Base-by-base conservation (phyloP, 2,888 invertebrate species). In the Lasioglossum lativentre region DNA sequence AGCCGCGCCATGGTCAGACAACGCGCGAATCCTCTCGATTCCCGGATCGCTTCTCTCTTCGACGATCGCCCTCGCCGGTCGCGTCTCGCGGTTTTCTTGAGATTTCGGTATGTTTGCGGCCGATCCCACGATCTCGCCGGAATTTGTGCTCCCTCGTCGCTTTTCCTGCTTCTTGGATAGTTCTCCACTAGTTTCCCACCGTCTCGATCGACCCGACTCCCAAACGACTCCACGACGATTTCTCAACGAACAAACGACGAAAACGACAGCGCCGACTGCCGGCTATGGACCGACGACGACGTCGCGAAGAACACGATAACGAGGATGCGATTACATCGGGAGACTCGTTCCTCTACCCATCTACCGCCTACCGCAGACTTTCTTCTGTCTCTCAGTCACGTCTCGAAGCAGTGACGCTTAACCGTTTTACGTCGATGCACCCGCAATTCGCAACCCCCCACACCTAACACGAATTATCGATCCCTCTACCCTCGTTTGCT, bases 241-340 rank as follows among this genome's bases (percentile, higher is more conserved):
- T 52, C 38, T 40, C 12, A 34, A 56, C 40, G 38, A 40, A 52
- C 19, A 47, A 42, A 76, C 63, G 80, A 76, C 42, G 45, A 63
- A 59, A 76, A 71, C 71, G 80, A 34, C 68, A 59, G 40, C 75
- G 59, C 30, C 52, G 40, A 45, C 63, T 34, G 63, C 34, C 19
- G 66, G 34, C 19, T 23, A 68, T 68, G 66, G 47, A 75, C 75
- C 40, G 70, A 30, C 47, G 19, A 27, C 73, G 47, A 30, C 66
- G 34, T 27, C 74, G 34, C 75, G 47, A 45, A 16, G 77, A 70
- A 70, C 70, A 70, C 72, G 78, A 45, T 70, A 63, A 68, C 72
- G 78, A 73, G 78, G 76, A 68, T 34, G 76, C 76, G 74, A 74
- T 74, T 66, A 74, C 66, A 66, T 59, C 66, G 80, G 68, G 66